Conservation (phyloP, 2,888 invertebrate genomes). For the Thymelicus sylvestris region DNA sequence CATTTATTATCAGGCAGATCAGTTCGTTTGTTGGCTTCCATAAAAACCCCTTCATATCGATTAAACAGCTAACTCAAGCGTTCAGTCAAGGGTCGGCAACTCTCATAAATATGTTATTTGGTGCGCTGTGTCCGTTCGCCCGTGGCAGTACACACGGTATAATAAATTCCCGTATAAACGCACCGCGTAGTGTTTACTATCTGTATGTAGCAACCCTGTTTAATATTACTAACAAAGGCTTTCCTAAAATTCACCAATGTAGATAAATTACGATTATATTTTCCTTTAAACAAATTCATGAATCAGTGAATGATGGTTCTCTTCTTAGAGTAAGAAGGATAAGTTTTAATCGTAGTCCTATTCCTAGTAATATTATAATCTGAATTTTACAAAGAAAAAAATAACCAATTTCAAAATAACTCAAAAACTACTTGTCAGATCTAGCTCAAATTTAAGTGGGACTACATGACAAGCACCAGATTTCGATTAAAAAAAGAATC, state of each 20-base stretch:
- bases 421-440: too few species aligned
- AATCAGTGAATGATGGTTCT: too few species aligned
- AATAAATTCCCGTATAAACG: slow-evolving; percentile 2
- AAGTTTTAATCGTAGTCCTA: too few species aligned
- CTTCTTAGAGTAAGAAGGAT: not conserved
- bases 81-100: not conserved
- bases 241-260: not conserved
- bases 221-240: slow-evolving; percentile 5
- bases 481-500: too few species aligned
- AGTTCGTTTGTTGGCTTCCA: too few species aligned
- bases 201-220: not conserved
- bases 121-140: not conserved
- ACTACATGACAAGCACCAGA: too few species aligned
- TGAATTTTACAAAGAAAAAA: too few species aligned
- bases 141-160: not conserved
- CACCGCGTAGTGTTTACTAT: not conserved
- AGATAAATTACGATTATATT: not conserved
- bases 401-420: too few species aligned
- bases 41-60: slow-evolving; percentile 2
- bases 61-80: not conserved
- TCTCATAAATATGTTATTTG: slow-evolving; percentile 2
- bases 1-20: too few species aligned
- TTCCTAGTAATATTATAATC: too few species aligned
- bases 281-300: too few species aligned
- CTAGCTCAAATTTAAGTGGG: too few species aligned